Base-by-base conservation (phyloP, 1,140 invertebrate genomes). In the Hyles euphorbiae region DNA sequence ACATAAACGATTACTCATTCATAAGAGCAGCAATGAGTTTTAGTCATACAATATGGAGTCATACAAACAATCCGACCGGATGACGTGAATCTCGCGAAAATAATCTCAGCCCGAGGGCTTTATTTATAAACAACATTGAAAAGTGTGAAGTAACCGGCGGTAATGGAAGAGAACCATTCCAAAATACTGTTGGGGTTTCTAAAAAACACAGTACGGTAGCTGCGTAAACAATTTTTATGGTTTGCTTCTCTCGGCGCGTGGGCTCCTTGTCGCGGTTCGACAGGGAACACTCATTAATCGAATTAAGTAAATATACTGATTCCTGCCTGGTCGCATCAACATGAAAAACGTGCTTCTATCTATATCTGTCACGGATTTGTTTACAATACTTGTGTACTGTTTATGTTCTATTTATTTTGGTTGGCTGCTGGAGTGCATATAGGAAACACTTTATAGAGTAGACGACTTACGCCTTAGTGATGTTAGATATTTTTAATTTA, bases 71-170 rank as follows among this genome's bases (percentile, higher is more conserved):
- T 73, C 65, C 70, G 59, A 60, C 70, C 63, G 70, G 71, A 77
- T 83, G 82, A 83, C 80, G 82, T 77, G 71, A 75, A 77, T 67
- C 65, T 70, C 61, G 74, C 72, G 56, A 81, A 80, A 78, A 83
- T 84, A 81, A 78, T 74, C 76, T 52, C 52, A 58, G 51, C 55
- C 57, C 60, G 62, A 67, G 58, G 60, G 62, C 61, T 68, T 55
- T 71, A 72, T 74, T 74, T 74, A 71, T 77, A 77, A 74, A 73
- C 68, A 74, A 61, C 60, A 54, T 61, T 51, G 22, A 51, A 56
- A 50, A 36, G 53, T 51, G 60, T 72, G 66, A 74, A 68, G 68
- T 74, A 78, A 74, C 61, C 60, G 54, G 52, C 58, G 51, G 57
- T 60, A 66, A 67, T 63, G 63, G 55, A 60, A 70, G 58, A 66